A percentile compares a stretch with the other conserved stretches of the same genome.
These are phyloP conservation scores for Hemiscyllium ocellatum DNA, from an alignment of 2,113 vertebrate genomes.

Conservation along the genomic window DNA sequence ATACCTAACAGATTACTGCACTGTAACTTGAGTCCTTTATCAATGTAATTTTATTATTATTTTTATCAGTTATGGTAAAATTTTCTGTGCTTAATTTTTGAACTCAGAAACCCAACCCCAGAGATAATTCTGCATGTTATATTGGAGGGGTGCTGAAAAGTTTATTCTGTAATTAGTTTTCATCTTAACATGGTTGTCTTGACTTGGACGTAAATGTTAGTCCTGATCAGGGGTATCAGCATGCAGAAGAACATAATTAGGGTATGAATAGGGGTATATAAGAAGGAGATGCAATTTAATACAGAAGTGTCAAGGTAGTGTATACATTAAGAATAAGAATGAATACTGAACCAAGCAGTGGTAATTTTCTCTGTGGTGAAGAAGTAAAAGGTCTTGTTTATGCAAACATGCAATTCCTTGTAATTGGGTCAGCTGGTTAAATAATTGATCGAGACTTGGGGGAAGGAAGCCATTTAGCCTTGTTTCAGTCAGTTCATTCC, in stretches of 20 bases:
- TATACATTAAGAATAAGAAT: background rate
- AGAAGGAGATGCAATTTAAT: background rate
- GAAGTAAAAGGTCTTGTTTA: background rate
- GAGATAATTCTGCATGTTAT: background rate
- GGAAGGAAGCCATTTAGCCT: background rate
- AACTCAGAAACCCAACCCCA: background rate
- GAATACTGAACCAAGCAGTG: background rate
- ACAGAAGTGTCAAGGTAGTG: too few species aligned
- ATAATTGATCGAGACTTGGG: background rate
- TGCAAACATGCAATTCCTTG: background rate
- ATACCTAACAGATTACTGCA: background rate
- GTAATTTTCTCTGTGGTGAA: background rate
- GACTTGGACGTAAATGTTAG: background rate
- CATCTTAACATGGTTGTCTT: background rate
- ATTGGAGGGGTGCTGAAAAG: background rate
- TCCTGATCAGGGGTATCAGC: background rate
- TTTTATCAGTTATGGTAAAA: background rate
- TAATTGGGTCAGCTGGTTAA: background rate
- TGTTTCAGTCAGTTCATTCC: too few species aligned
- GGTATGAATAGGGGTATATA: background rate
- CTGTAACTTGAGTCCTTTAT: background rate
- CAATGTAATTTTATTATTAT: background rate
- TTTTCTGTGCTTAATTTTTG: background rate
- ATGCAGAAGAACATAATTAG: background rate
- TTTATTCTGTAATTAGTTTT: background rate